Percentiles rank a stretch among this genome's conserved stretches.
Conservation (phyloP, 2,888 invertebrate genomes). For the Leptopilina syphax region DNA sequence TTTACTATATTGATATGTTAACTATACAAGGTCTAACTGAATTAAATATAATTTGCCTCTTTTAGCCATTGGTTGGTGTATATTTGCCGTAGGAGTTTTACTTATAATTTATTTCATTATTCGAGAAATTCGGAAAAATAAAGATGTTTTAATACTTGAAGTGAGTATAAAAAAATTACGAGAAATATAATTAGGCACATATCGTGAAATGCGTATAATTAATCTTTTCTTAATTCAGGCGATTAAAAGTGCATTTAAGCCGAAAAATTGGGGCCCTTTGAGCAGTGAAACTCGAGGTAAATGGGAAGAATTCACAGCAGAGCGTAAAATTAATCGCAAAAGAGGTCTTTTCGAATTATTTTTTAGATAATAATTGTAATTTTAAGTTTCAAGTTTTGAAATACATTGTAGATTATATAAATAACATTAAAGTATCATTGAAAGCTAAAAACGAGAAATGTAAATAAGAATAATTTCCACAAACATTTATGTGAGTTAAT, state of each 20-base stretch:
- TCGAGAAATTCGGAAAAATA: constrained; percentile 64
- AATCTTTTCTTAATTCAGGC: constrained; percentile 58
- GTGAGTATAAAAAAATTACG: constrained; percentile 58
- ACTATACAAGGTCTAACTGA: neutral
- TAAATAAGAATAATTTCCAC: no score
- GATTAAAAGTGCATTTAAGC: constrained; percentile 64
- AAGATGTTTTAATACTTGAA: constrained; percentile 62
- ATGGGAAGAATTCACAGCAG: constrained; percentile 68
- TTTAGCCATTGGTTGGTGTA: constrained; percentile 79
- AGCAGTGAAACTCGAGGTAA: constrained; percentile 63
- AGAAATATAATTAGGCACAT: no score
- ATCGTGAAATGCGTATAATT: neutral
- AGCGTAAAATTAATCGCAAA: constrained; percentile 56
- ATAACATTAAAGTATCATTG: neutral
- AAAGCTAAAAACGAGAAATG: no score
- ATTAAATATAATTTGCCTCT: constrained; percentile 35
- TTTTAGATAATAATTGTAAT: constrained; percentile 40
- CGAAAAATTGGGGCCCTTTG: constrained; percentile 71
- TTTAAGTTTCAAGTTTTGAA: neutral
- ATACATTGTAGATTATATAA: neutral
- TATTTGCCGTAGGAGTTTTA: constrained; percentile 77
- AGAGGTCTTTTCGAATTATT: constrained; percentile 47
- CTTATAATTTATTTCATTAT: constrained; percentile 79
- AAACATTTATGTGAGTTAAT: no score
- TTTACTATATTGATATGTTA: neutral